Conservation (phyloP, 30 jellyfish, hydroid and myxozoan species). For the Calvadosia cruxmelitensis region DNA sequence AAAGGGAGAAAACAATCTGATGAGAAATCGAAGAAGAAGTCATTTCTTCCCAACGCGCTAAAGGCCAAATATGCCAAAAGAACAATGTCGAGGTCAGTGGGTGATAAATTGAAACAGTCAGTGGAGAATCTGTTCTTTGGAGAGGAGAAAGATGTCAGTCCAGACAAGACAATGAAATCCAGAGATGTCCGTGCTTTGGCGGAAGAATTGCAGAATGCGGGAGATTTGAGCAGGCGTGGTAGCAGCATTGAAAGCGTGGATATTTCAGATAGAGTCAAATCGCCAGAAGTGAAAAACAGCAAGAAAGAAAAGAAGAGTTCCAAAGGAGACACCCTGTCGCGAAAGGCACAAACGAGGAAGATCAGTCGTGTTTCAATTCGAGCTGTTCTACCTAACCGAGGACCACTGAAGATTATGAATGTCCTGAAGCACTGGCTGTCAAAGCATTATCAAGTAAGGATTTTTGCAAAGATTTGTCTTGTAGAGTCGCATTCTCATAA, state of each 20-base stretch:
- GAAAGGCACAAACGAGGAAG: not conserved
- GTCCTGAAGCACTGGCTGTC: slow-evolving; percentile 90
- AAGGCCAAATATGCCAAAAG: not conserved
- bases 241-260: not conserved
- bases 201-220: not conserved
- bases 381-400: slow-evolving; percentile 58
- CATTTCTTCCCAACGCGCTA: not conserved
- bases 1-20: not conserved
- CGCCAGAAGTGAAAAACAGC: not conserved
- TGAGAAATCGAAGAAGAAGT: not conserved
- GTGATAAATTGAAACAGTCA: not conserved
- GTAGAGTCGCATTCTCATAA: no score
- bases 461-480: no score
- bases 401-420: slow-evolving; percentile 77
- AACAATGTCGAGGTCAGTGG: not conserved
- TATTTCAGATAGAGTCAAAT: not conserved
- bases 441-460: slow-evolving; percentile 62
- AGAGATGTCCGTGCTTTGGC: not conserved
- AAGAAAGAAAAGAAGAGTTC: not conserved
- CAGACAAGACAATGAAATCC: not conserved
- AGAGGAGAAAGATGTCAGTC: not conserved
- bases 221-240: not conserved
- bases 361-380: slow-evolving; percentile 41
- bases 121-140: not conserved
- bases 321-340: slow-evolving; percentile 1